A percentile compares a stretch with the other conserved stretches of the same genome.
Conservation (phyloP, 2,113 vertebrate genomes). For the Todiramphus saurophagus region DNA sequence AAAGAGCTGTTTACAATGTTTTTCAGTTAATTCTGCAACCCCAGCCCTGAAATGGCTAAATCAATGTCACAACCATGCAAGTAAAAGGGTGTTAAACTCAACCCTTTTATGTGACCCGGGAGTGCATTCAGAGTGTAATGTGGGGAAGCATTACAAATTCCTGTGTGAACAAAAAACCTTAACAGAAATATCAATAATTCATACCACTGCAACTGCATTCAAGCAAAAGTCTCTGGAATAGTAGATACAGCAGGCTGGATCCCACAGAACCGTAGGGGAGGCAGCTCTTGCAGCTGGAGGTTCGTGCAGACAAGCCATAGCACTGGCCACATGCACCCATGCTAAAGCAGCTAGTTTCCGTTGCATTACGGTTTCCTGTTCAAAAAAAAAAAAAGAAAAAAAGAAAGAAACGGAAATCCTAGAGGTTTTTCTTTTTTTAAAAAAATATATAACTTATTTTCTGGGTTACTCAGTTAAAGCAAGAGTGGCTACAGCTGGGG, state of each 20-base stretch:
- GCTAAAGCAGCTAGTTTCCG: neutral
- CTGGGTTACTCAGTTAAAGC: neutral
- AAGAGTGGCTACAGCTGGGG: neutral
- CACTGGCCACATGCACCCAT: neutral
- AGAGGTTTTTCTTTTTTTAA: neutral
- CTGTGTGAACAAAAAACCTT: neutral
- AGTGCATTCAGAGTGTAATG: accelerated
- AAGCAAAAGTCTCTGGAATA: neutral
- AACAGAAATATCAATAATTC: conserved; percentile 59
- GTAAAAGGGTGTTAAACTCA: neutral
- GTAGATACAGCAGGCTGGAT: neutral
- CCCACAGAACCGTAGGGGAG: neutral
- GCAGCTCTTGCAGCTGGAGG: neutral
- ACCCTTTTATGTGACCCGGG: neutral
- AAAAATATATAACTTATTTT: neutral
- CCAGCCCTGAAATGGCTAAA: neutral
- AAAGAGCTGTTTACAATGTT: neutral
- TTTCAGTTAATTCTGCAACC: neutral
- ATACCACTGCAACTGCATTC: conserved; percentile 26
- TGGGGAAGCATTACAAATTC: neutral
- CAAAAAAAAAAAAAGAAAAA: neutral
- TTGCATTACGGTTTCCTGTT: conserved; percentile 19
- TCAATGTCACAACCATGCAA: neutral
- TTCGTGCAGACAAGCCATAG: neutral
- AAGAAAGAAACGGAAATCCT: neutral